phyloP scores from a whole-genome alignment of 2,113 vertebrate species.

The Prolemur simus region DNA sequence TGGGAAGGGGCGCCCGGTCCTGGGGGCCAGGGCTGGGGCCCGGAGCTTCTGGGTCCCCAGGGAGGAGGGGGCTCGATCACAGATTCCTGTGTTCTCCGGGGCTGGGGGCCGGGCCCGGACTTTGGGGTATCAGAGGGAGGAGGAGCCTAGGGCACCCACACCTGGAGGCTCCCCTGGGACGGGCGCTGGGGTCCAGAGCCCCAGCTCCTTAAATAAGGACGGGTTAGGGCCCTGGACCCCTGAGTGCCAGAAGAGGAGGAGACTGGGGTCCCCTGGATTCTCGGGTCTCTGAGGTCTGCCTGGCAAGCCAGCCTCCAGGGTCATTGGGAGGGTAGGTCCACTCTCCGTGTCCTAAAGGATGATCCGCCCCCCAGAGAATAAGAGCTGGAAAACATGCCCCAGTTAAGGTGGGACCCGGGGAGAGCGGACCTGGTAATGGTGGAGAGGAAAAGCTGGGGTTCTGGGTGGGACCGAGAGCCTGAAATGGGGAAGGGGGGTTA shows the following conservation, averaged over 20 bases:
- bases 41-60: neutral
- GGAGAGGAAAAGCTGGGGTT: neutral
- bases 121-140: neutral
- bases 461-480: neutral
- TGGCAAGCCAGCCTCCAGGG: neutral
- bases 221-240: neutral
- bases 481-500: neutral
- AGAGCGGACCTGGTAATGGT: neutral
- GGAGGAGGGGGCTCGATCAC: neutral
- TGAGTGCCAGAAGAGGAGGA: neutral
- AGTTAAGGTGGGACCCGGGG: neutral
- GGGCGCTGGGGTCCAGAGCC: neutral
- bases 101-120: neutral
- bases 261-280: neutral
- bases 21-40: neutral
- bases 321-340: neutral
- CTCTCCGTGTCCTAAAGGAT: neutral
- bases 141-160: neutral
- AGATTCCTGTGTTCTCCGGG: neutral
- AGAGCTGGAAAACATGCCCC: neutral
- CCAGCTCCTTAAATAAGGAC: neutral
- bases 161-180: neutral
- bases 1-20: conserved; percentile 24
- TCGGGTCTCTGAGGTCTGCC: neutral
- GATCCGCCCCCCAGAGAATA: neutral